Percentiles rank a stretch among this genome's conserved stretches.
These are phyloP conservation scores for Spisula solida DNA, from an alignment of 2,888 invertebrate species.

Conservation along the genomic window DNA sequence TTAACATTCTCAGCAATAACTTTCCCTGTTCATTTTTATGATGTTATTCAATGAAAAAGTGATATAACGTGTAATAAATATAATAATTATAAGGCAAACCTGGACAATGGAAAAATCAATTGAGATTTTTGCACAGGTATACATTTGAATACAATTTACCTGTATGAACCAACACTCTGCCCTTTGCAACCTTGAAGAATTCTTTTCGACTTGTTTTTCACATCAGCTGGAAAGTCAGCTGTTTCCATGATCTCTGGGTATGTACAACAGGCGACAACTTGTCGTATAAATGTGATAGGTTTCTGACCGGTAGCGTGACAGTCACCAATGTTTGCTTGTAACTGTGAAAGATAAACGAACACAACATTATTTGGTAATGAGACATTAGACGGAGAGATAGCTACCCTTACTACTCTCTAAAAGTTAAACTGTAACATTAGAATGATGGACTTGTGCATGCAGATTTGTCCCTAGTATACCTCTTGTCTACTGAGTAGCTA, in stretches of 20 bases:
- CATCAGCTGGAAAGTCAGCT: conserved; percentile 93
- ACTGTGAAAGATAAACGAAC: conserved; percentile 40
- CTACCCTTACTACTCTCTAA: too few species aligned
- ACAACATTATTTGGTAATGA: background rate
- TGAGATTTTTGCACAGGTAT: too few species aligned
- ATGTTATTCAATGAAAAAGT: too few species aligned
- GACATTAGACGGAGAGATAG: background rate
- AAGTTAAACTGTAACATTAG: too few species aligned
- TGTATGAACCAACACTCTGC: conserved; percentile 90
- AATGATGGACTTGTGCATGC: too few species aligned
- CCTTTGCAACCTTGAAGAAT: conserved; percentile 93
- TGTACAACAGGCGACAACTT: conserved; percentile 94
- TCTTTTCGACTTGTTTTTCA: conserved; percentile 91
- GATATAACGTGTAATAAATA: too few species aligned
- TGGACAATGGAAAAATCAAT: too few species aligned
- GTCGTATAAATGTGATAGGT: conserved; percentile 98
- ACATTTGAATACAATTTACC: conserved; percentile 37
- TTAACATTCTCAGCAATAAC: too few species aligned
- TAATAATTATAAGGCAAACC: too few species aligned
- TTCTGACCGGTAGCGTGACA: conserved; percentile 99
- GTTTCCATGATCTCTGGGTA: conserved; percentile 91
- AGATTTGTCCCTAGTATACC: too few species aligned
- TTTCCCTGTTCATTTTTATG: too few species aligned
- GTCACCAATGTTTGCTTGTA: conserved; percentile 97
- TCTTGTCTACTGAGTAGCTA: too few species aligned